Conservation (phyloP, 2,797 vertebrate genomes). For the Picus viridis region DNA sequence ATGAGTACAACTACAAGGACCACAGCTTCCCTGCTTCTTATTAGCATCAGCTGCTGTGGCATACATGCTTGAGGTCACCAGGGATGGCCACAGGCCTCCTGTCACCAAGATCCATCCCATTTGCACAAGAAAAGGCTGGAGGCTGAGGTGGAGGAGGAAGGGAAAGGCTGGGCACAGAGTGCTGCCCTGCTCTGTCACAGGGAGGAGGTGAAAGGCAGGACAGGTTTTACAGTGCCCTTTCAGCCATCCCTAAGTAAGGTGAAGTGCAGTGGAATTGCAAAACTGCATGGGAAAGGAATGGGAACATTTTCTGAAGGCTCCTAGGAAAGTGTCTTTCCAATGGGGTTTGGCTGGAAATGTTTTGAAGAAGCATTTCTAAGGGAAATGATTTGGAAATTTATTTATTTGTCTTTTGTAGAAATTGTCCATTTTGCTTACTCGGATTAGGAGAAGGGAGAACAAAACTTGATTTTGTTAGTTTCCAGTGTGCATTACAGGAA, state of each 20-base stretch:
- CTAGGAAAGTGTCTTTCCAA: neutral
- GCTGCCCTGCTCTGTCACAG: neutral
- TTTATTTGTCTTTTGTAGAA: neutral
- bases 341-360: neutral
- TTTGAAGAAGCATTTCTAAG: neutral
- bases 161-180: neutral
- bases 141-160: neutral
- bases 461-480: neutral
- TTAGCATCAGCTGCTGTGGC: neutral
- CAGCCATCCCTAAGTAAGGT: neutral
- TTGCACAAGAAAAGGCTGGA: conserved; percentile 12
- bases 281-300: neutral
- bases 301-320: neutral
- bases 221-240: neutral
- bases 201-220: neutral
- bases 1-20: neutral
- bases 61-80: neutral
- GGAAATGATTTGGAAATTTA: neutral
- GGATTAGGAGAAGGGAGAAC: neutral
- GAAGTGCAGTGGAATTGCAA: neutral
- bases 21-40: neutral
- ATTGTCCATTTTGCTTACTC: neutral
- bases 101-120: neutral
- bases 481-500: neutral
- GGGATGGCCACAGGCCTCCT: neutral